Base-by-base conservation (phyloP, 2,113 vertebrate species). In the Myotis yumanensis region DNA sequence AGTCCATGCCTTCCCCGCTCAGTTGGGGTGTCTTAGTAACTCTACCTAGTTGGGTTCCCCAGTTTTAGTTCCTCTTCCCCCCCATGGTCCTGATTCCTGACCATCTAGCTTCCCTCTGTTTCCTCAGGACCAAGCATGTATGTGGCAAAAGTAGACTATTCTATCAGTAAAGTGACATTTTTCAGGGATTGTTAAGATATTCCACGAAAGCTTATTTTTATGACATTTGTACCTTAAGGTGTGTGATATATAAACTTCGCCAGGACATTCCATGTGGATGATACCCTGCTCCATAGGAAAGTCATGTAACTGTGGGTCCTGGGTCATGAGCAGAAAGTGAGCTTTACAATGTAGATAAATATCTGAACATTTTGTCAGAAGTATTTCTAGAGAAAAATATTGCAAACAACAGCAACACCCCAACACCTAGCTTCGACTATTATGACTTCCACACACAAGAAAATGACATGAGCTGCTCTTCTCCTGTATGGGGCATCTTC, bases 91-190 rank as follows among this genome's bases (percentile, higher is more conserved):
- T 23, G 8, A 10, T 59, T 10, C 57, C 57, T 11, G 23, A 25
- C 23, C 22, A 4, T 22, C 57, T 59, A 59, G 9, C 57, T 11
- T 59, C 23, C 57, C 57, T 11, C 57, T 11, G 3, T 11, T 59
- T 10, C 15, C 52, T 57, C 92, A 10, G 52, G 86, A 94, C 94
- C 15, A 94, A 81, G 40, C 79, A 86, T 75, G n/a, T n/a, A 66
- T 95, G 40, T 84, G 6, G 17, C 62, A 95, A 95, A 96, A 71
- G n/a, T 25, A 69, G 4, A 62, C 20, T 94, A 96, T 94, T 95
- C 46, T 96, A 66, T 54, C 15, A 96, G 81, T 51, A 4, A 82
- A 90, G 51, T 22, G 84, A 90, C 52, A 83, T 2, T 40, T 16
- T 23, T 37, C 16, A 14, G 0, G 46, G 10, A 92, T 80, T 86